Conservation (phyloP, 2,797 vertebrate species). For the Amblyraja radiata region DNA sequence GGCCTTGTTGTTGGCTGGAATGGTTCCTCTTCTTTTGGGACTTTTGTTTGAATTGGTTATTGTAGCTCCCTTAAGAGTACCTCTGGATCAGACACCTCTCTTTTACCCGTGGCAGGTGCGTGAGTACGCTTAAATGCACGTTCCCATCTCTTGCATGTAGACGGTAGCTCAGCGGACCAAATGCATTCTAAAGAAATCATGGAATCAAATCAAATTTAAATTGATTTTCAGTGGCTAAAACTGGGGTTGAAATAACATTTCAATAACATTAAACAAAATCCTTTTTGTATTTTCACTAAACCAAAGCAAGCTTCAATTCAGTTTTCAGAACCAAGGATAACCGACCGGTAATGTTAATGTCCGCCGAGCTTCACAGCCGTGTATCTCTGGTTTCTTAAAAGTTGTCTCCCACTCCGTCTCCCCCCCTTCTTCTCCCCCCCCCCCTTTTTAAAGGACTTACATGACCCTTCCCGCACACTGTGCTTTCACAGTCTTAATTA, state of each 20-base stretch:
- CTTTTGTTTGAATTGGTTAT: slow-evolving; percentile 93
- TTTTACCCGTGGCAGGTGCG: slow-evolving; percentile 98
- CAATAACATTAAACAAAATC: neutral
- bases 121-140: neutral
- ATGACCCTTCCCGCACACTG: too few species aligned
- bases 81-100: slow-evolving; percentile 92
- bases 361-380: too few species aligned
- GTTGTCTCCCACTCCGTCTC: too few species aligned
- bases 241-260: neutral
- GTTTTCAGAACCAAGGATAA: too few species aligned
- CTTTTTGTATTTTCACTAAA: neutral
- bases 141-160: neutral
- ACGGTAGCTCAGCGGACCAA: neutral
- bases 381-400: too few species aligned
- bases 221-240: neutral
- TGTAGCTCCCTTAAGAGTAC: slow-evolving; percentile 89
- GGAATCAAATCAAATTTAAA: neutral
- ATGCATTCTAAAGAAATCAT: neutral
- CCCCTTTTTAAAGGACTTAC: too few species aligned
- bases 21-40: slow-evolving; percentile 86
- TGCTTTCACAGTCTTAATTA: too few species aligned
- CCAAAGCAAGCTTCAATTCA: neutral
- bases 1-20: slow-evolving; percentile 84
- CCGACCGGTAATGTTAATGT: too few species aligned
- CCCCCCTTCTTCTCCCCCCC: too few species aligned